A percentile compares a stretch with the other conserved stretches of the same genome.
phyloP scores from a whole-genome alignment of 2,888 invertebrate genomes.

The Sussaba pulchella region DNA sequence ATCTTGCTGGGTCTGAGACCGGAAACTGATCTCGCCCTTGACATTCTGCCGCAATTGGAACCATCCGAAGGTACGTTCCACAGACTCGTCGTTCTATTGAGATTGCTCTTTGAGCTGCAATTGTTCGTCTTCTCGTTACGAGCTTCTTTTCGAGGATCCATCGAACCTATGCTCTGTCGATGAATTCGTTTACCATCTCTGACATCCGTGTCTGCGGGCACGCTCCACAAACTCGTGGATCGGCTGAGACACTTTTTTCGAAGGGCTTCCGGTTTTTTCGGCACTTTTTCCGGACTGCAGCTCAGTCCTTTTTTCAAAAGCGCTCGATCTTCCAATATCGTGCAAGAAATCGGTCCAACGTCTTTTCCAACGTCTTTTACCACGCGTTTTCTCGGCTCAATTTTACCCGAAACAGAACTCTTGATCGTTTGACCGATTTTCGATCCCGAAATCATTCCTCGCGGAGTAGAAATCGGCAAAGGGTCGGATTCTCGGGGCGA shows the following conservation, averaged over 20 bases:
- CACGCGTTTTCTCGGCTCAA: slow-evolving; percentile 63
- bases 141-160: slow-evolving; percentile 54
- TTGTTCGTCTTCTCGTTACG: slow-evolving; percentile 38
- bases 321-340: slow-evolving; percentile 81
- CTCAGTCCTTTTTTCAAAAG: slow-evolving; percentile 80
- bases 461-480: slow-evolving; percentile 32
- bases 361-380: slow-evolving; percentile 53
- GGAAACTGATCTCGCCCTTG: slow-evolving; percentile 72
- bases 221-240: slow-evolving; percentile 79
- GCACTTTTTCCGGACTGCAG: slow-evolving; percentile 73
- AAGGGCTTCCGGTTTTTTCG: slow-evolving; percentile 77
- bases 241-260: slow-evolving; percentile 77
- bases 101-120: slow-evolving; percentile 47
- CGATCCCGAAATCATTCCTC: slow-evolving; percentile 5
- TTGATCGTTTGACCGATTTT: background rate
- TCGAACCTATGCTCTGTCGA: slow-evolving; percentile 52
- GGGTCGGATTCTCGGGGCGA: slow-evolving; percentile 36
- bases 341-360: slow-evolving; percentile 73
- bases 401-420: slow-evolving; percentile 51
- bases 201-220: slow-evolving; percentile 68
- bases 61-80: slow-evolving; percentile 78
- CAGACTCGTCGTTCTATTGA: slow-evolving; percentile 80
- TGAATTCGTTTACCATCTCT: slow-evolving; percentile 39
- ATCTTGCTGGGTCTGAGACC: slow-evolving; percentile 79
- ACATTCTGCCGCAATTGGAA: slow-evolving; percentile 53